Conservation (phyloP, 2,797 vertebrate species). For the Pteronotus mesoamericanus region DNA sequence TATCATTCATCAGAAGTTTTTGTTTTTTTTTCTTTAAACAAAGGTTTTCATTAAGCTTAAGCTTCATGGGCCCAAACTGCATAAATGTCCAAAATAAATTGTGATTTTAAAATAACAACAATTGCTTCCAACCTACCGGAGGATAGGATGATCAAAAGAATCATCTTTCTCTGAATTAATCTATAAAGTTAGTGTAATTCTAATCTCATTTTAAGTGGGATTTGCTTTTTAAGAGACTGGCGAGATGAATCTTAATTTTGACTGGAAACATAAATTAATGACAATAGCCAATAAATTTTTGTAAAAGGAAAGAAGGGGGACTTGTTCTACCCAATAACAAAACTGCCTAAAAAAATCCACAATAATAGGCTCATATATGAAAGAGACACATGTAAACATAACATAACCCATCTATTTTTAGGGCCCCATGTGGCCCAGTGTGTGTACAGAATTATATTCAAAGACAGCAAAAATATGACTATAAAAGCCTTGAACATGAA, state of each 20-base stretch:
- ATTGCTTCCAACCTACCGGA: not conserved
- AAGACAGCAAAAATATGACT: not conserved
- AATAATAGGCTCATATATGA: not conserved
- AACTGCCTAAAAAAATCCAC: not conserved
- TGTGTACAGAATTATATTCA: not conserved
- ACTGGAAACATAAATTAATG: not conserved
- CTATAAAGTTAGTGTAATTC: not conserved
- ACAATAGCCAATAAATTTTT: not conserved
- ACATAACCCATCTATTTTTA: not conserved
- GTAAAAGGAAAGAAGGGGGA: not conserved
- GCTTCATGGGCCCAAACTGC: not conserved
- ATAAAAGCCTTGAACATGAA: not conserved
- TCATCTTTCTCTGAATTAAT: not conserved
- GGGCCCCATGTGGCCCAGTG: not conserved
- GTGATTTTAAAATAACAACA: not conserved
- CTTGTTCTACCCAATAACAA: not conserved
- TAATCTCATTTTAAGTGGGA: not conserved
- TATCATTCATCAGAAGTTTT: not conserved
- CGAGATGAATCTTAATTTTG: not conserved
- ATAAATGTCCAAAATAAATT: not conserved
- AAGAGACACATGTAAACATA: not conserved
- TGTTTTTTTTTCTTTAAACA: not conserved
- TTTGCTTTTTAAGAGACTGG: not conserved
- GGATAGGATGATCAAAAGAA: not conserved
- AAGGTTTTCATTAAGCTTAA: conserved; percentile 11